Evolutionary conservation across 2,797 vertebrate genomes (phyloP), one percentile per base, ranked within the genome.

Genomic region (Dallia pectoralis): DNA sequence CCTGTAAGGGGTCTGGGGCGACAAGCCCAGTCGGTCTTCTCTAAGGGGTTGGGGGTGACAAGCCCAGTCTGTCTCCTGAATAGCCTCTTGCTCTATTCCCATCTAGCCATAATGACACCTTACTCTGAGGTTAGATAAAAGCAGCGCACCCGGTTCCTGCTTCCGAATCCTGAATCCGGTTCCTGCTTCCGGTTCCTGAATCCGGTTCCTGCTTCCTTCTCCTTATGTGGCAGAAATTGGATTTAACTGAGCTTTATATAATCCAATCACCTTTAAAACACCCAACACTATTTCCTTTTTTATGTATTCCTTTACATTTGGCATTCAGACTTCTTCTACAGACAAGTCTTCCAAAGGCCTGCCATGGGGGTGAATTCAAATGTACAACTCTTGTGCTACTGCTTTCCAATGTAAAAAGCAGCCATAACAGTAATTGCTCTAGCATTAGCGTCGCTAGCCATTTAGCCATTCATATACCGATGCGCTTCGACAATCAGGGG

Each of bases 211-310:
- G n/a, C 53, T 56, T 56, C n/a, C 53, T 56, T n/a, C 53, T 56
- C 22, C 53, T 56, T 56, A 22, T 22, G 22, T 56, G 53, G 53
- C 53, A 56, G 25, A 56, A 22, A 56, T 56, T 56, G 53, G 53
- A 56, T 56, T 56, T 56, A 56, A 56, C 53, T 56, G 53, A 53
- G 53, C 53, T 56, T 56, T 56, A 56, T 56, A 22, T 56, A 56
- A 56, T 56, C 53, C 53, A 56, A 56, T 56, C 53, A 56, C 53
- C n/a, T 56, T n/a, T n/a, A 18, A 53, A 53, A 53, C n/a, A 16
- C 3, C 15, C 15, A n/a, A 56, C n/a, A 22, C 53, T 56, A 25
- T 56, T 56, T 56, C 25, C 53, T 22, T 56, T 56, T 56, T 4
- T 14, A 56, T 56, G 3, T 56, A 25, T 56, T 56, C 53, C 25